Percentiles rank a stretch among this genome's conserved stretches.
Conservation (phyloP, 1,140 invertebrate species). For the Drosophila orosa region DNA sequence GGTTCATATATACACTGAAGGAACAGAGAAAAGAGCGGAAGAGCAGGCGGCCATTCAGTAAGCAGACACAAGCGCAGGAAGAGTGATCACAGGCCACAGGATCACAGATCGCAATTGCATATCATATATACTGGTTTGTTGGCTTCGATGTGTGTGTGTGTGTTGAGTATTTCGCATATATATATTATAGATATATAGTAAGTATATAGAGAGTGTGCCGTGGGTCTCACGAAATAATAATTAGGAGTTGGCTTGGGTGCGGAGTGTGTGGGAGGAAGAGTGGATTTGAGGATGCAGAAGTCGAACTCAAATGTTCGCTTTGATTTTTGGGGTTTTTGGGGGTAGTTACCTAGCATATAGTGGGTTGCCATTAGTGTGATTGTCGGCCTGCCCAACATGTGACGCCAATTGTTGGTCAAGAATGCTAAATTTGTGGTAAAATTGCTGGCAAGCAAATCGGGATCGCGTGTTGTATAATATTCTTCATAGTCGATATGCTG, state of each 20-base stretch:
- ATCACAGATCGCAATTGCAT: constrained; percentile 11
- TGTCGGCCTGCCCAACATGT: constrained; percentile 94
- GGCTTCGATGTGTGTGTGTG: constrained; percentile 22
- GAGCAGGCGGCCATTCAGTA: constrained; percentile 30
- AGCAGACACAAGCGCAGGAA: constrained; percentile 32
- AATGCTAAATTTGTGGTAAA: constrained; percentile 95
- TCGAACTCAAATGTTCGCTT: neutral
- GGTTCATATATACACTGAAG: constrained; percentile 11
- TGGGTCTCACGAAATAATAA: constrained; percentile 6
- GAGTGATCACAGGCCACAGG: constrained; percentile 11
- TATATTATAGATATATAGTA: constrained; percentile 1
- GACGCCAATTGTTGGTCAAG: constrained; percentile 96
- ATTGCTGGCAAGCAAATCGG: constrained; percentile 93
- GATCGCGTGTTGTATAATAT: constrained; percentile 96
- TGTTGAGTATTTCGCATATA: constrained; percentile 15
- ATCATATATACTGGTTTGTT: constrained; percentile 1
- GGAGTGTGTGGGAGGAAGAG: neutral
- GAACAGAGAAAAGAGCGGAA: neutral
- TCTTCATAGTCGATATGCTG: constrained; percentile 97
- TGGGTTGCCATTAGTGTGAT: constrained; percentile 92
- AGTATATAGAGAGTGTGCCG: neutral
- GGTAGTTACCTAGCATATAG: constrained; percentile 90
- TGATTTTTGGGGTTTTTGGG: constrained; percentile 12
- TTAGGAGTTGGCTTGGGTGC: constrained; percentile 5
- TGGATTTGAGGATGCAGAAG: constrained; percentile 11